Percentiles rank a stretch among this genome's conserved stretches.
Conservation (phyloP, 2,113 vertebrate species). For the Crotalus tigris region DNA sequence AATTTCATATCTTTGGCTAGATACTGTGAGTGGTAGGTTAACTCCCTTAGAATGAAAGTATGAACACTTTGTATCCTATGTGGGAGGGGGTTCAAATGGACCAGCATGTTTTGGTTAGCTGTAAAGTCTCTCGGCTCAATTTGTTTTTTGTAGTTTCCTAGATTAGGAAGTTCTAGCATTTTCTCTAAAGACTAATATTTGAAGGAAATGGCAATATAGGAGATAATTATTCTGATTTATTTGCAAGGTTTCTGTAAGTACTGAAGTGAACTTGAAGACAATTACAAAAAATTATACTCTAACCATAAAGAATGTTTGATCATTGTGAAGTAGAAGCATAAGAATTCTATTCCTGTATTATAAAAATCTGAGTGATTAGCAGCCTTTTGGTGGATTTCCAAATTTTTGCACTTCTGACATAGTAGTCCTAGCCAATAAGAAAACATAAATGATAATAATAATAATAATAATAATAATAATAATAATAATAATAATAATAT, state of each 20-base stretch:
- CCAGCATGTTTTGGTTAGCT: background rate
- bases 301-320: background rate
- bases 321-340: background rate
- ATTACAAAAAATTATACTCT: background rate
- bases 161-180: background rate
- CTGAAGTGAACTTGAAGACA: background rate
- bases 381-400: background rate
- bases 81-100: background rate
- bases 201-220: background rate
- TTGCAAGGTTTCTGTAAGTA: background rate
- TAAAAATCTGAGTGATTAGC: background rate
- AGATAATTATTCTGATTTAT: background rate
- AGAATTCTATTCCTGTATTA: background rate
- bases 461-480: too few species aligned
- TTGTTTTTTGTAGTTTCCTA: background rate
- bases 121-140: background rate
- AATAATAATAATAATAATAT: too few species aligned
- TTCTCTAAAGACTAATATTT: background rate
- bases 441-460: background rate
- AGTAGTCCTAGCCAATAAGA: background rate
- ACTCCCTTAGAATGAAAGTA: background rate
- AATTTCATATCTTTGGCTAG: background rate
- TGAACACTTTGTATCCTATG: background rate
- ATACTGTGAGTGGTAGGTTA: background rate
- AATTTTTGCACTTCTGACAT: background rate